phyloP scores from a whole-genome alignment of 2,113 vertebrate genomes.

The Hippopotamus amphibius region DNA sequence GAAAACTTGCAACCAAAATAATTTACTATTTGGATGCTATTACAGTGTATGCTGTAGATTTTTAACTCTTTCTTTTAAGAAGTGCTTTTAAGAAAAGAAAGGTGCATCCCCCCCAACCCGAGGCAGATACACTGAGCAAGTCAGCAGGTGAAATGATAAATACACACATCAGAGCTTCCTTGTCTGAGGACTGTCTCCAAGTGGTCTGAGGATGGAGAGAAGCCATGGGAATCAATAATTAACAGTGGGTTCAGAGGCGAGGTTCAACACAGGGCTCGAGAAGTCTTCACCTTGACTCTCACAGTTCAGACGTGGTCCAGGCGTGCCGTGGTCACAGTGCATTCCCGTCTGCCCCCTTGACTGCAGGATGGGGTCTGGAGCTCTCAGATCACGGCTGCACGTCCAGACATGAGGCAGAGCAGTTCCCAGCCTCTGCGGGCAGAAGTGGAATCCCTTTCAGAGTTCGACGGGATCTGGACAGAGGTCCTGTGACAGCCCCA shows the following conservation, averaged over 20 bases:
- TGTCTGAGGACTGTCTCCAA: background rate
- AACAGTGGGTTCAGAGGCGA: background rate
- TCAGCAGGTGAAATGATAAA: background rate
- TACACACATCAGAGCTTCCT: background rate
- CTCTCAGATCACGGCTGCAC: no score
- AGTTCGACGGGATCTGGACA: background rate
- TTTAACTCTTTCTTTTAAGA: background rate
- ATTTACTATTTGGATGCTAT: background rate
- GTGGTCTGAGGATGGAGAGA: no score
- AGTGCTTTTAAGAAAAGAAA: background rate
- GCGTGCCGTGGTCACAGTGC: fast-evolving
- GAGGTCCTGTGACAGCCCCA: background rate
- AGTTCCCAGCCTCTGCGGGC: fast-evolving
- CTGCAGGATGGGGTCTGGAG: no score
- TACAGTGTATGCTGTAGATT: background rate
- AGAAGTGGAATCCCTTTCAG: no score
- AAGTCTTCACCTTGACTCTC: background rate
- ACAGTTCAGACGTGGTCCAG: background rate
- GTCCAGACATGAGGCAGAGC: fast-evolving
- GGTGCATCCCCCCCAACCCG: fast-evolving
- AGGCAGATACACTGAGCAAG: background rate
- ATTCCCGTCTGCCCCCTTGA: background rate
- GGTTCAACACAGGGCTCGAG: fast-evolving
- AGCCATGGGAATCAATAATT: background rate
- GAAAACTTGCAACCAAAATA: background rate